These are phyloP conservation scores for Lycaena phlaeas DNA, from an alignment of 2,888 invertebrate genomes.

Conservation along the genomic window DNA sequence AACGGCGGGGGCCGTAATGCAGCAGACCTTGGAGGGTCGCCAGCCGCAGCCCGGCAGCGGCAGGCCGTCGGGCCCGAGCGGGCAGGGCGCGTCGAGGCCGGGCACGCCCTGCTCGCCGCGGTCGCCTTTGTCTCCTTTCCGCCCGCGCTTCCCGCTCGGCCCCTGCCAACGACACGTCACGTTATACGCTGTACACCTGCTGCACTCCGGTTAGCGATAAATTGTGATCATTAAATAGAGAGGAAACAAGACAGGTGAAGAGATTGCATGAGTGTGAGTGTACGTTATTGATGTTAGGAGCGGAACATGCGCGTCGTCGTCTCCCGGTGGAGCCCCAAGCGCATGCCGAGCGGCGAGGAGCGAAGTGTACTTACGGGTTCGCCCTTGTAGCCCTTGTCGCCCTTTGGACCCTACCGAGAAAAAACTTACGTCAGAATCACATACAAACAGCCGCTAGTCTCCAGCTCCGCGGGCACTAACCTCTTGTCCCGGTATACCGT, in stretches of 20 bases:
- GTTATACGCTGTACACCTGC: conserved; percentile 21
- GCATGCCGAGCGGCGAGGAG: conserved; percentile 7
- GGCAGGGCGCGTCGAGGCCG: conserved; percentile 98
- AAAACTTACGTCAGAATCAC: conserved; percentile 30
- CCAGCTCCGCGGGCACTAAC: conserved; percentile 54
- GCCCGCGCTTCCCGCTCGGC: conserved; percentile 89
- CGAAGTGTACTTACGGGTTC: conserved; percentile 78
- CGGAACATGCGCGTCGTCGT: conserved; percentile 17
- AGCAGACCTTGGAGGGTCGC: conserved; percentile 85
- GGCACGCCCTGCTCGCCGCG: conserved; percentile 98
- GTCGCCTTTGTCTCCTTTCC: conserved; percentile 93
- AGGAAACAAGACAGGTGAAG: neutral
- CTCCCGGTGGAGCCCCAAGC: conserved; percentile 18
- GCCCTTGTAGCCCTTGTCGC: conserved; percentile 91
- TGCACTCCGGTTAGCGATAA: too few relatives aligned
- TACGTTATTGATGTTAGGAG: conserved; percentile 13
- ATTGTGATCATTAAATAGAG: neutral
- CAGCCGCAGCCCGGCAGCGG: conserved; percentile 97
- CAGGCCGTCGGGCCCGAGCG: conserved; percentile 94
- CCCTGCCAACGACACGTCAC: too few relatives aligned
- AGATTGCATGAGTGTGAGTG: conserved; percentile 7
- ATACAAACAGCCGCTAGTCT: neutral
- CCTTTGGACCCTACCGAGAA: conserved; percentile 84
- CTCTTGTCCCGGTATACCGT: conserved; percentile 94
- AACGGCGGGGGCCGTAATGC: too few relatives aligned